phyloP scores from a whole-genome alignment of 2,797 vertebrate species.

The Hemibagrus guttatus region DNA sequence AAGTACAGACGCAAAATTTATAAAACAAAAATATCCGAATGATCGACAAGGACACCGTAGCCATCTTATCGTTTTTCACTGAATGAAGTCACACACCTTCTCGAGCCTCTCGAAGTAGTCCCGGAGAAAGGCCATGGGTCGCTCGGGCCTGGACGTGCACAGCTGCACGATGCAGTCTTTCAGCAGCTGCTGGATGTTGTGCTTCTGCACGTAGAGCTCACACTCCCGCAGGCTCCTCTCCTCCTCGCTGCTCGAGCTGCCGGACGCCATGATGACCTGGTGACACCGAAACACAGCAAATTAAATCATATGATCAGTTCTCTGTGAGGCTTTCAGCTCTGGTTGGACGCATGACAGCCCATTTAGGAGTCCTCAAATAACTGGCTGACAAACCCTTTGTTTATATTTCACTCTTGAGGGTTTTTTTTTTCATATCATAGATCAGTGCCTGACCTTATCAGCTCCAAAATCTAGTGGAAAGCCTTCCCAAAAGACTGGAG shows the following conservation, averaged over 20 bases:
- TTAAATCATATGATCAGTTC: too few relatives aligned
- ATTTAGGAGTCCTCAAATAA: not conserved
- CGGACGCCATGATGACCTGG: constrained; percentile 85
- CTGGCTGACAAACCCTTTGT: not conserved
- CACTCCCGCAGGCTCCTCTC: constrained; percentile 97
- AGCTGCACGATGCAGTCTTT: constrained; percentile 98
- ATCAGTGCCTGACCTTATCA: not conserved
- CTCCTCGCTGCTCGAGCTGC: constrained; percentile 88
- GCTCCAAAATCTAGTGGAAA: not conserved
- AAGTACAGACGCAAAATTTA: too few relatives aligned
- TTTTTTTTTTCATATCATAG: not conserved
- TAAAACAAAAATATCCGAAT: not conserved
- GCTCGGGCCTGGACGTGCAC: constrained; percentile 91
- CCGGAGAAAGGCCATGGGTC: constrained; percentile 95
- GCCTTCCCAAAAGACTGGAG: too few relatives aligned
- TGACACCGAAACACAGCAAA: not conserved
- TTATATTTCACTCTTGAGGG: not conserved
- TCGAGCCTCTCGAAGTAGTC: constrained; percentile 96
- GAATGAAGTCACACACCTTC: constrained; percentile 75
- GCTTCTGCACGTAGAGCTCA: constrained; percentile 97
- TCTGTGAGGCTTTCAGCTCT: not conserved
- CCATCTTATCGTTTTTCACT: not conserved
- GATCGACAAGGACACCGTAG: not conserved
- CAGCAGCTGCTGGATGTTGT: constrained; percentile 98
- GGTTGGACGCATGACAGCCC: not conserved